phyloP scores from a whole-genome alignment of 1,140 invertebrate species.

The Andricus grossulariae region DNA sequence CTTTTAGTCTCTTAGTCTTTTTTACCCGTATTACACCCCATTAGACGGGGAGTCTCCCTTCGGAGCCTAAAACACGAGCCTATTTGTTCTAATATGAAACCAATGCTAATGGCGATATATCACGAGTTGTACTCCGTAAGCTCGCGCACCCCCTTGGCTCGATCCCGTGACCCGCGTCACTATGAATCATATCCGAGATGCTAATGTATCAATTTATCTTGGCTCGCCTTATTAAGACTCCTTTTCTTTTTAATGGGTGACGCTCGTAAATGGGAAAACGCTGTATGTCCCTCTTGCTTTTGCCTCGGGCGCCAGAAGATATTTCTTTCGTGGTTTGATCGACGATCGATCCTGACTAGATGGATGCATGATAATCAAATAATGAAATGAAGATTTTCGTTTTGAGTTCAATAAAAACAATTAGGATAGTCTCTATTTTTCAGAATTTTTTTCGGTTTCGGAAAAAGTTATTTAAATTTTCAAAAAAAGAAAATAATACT shows the following conservation, averaged over 20 bases:
- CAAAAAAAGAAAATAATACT: too few relatives aligned
- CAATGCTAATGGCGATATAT: slow-evolving; percentile 69
- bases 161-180: slow-evolving; percentile 59
- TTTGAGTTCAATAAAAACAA: too few relatives aligned
- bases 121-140: slow-evolving; percentile 49
- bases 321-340: slow-evolving; percentile 1
- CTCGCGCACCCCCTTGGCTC: slow-evolving; percentile 45
- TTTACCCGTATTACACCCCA: slow-evolving; percentile 46
- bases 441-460: too few relatives aligned
- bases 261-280: slow-evolving; percentile 54
- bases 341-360: neutral
- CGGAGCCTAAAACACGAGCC: slow-evolving; percentile 45
- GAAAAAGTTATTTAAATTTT: too few relatives aligned
- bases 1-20: neutral
- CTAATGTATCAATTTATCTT: slow-evolving; percentile 73
- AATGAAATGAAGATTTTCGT: too few relatives aligned
- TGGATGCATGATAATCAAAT: too few relatives aligned
- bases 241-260: slow-evolving; percentile 60
- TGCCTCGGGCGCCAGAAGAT: slow-evolving; percentile 33
- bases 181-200: slow-evolving; percentile 69
- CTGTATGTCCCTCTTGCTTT: slow-evolving; percentile 49
- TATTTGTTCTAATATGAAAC: slow-evolving; percentile 69
- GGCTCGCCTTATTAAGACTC: slow-evolving; percentile 68
- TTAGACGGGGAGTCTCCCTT: slow-evolving; percentile 50
- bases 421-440: too few relatives aligned